Conservation (phyloP, 2,888 invertebrate genomes). For the Catocala nupta region DNA sequence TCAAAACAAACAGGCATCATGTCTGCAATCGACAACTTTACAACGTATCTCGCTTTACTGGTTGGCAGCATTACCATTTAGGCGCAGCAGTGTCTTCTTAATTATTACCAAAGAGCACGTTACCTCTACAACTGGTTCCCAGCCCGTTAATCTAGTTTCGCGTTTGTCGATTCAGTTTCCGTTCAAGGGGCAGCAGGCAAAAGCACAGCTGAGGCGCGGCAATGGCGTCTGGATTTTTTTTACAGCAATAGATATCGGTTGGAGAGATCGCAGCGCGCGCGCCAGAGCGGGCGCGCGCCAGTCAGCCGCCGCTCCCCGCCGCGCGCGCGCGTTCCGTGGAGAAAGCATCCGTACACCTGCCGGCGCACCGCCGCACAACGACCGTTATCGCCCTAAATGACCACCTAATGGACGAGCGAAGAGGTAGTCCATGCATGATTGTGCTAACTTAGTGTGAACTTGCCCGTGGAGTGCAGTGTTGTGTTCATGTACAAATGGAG, state of each 20-base stretch:
- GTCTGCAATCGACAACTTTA: slow-evolving; percentile 29
- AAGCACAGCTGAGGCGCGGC: slow-evolving; percentile 64
- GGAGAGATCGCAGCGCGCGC: slow-evolving; percentile 81
- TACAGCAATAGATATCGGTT: slow-evolving; percentile 66
- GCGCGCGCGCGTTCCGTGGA: slow-evolving; percentile 68
- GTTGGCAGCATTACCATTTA: slow-evolving; percentile 29
- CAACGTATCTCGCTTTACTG: slow-evolving; percentile 43
- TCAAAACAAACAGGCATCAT: slow-evolving; percentile 33
- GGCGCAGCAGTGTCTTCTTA: slow-evolving; percentile 40
- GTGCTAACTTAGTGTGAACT: slow-evolving; percentile 77
- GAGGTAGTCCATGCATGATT: slow-evolving; percentile 84
- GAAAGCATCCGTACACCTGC: slow-evolving; percentile 48
- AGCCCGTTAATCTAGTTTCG: slow-evolving; percentile 69
- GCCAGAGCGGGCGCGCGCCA: slow-evolving; percentile 62
- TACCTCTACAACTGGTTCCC: slow-evolving; percentile 59
- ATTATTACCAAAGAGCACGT: slow-evolving; percentile 59
- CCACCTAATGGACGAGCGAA: slow-evolving; percentile 83
- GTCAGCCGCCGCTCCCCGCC: slow-evolving; percentile 78
- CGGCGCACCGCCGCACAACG: slow-evolving; percentile 60
- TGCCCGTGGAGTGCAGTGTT: slow-evolving; percentile 83
- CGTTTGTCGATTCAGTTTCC: slow-evolving; percentile 65
- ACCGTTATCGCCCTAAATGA: slow-evolving; percentile 86
- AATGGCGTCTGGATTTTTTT: slow-evolving; percentile 64
- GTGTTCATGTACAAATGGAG: slow-evolving; percentile 86
- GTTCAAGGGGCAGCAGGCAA: slow-evolving; percentile 62